Base-by-base conservation (phyloP, 1,140 invertebrate species). In the Anoplolepis gracilipes region DNA sequence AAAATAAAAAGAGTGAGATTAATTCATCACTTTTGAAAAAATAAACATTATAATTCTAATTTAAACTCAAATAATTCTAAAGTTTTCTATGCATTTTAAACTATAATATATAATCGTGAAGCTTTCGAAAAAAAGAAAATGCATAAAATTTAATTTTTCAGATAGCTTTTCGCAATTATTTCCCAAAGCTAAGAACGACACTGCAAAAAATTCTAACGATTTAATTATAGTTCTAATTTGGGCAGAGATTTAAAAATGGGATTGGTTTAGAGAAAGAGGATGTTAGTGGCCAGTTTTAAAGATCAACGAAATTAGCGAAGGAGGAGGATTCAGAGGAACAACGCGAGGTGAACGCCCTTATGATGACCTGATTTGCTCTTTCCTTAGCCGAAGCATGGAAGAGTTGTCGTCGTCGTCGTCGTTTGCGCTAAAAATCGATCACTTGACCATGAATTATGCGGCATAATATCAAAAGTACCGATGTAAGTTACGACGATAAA, bases 291-390 rank as follows among this genome's bases (percentile, higher is more conserved):
- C 46, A 19, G 19, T 55, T 33, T 39, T 36, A 11, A 30, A 39
- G 42, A 10, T 33, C 19, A 7, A 69, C 22, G 46, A 67, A 25
- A 33, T 67, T 42, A 46, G 53, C 28, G 19, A 25, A n/a, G 30
- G 16, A 19, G n/a, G n/a, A n/a, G n/a, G 16, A 69, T 53, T 11
- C 10, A n/a, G n/a, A 69, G 42, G 30, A 79, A 25, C 16, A 1
- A 30, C 65, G 19, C 36, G 33, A 19, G 78, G 78, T 82, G 67
- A 82, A 82, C 28, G 67, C 55, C 67, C 78, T 81, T 30, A 13
- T 22, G 28, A 59, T 42, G 67, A 73, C 78, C 55, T 39, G 67
- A 33, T 61, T 82, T 46, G 78, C 78, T 82, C 78, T 53, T 73
- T 59, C 65, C 49, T 81, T 42, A 36, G 22, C 53, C 25, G 53